Evolutionary conservation across 2,113 vertebrate genomes (phyloP).

Genomic region (Limanda limanda): DNA sequence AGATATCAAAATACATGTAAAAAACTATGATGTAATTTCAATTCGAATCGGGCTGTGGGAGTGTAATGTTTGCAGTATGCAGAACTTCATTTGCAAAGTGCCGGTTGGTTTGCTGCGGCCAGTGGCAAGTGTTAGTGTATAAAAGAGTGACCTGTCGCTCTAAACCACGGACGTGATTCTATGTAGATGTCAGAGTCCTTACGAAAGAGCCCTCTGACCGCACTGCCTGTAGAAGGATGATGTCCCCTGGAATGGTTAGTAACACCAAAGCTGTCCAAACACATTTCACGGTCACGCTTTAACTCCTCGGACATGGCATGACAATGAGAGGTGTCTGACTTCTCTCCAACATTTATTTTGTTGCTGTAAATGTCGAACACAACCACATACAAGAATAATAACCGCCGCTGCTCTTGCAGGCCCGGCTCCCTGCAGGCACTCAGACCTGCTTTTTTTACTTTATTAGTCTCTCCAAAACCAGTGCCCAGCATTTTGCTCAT

Average conservation of each 20-base stretch:
- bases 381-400: constrained; percentile 52
- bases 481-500: constrained; percentile 10
- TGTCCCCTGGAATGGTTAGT: constrained; percentile 70
- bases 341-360: constrained; percentile 52
- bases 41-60: neutral
- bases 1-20: neutral
- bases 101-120: constrained; percentile 17
- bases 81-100: constrained; percentile 7
- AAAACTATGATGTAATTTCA: neutral
- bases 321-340: constrained; percentile 68
- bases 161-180: constrained; percentile 45
- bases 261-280: constrained; percentile 74
- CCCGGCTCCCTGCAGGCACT: constrained; percentile 10
- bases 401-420: constrained; percentile 21
- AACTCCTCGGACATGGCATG: constrained; percentile 55
- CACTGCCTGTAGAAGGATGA: constrained; percentile 36
- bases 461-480: constrained; percentile 19
- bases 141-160: constrained; percentile 49
- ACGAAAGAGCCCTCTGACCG: constrained; percentile 51
- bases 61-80: neutral
- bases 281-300: constrained; percentile 64
- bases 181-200: constrained; percentile 52
- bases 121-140: constrained; percentile 44
- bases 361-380: constrained; percentile 56
- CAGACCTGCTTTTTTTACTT: constrained; percentile 21